Base-by-base conservation (phyloP, 2,797 vertebrate genomes). In the Epinephelus awoara region DNA sequence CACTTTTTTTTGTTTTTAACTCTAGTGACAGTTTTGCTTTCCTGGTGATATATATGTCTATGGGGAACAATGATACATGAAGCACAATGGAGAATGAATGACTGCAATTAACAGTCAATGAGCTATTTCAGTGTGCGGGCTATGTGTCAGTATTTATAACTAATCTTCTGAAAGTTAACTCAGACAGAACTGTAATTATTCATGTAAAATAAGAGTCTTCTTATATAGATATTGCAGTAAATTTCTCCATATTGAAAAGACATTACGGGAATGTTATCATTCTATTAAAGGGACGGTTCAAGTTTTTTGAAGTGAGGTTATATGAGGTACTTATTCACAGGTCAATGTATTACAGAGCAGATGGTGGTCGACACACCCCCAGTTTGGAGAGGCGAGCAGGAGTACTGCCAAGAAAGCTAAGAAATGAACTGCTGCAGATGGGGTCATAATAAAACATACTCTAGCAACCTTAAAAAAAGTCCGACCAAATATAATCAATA, bases 11-110 rank as follows among this genome's bases (percentile, higher is more conserved):
- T 64, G 46, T 54, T 13, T 29, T 74, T 5, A 49, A 38, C 70
- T 65, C 1, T 21, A 4, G 40, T 19, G 79, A 79, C 47, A 27
- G 51, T 14, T 66, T 44, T n/a, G 51, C 46, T 71, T 50, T 68
- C 57, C 75, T 40, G 11, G 15, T 34, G 66, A 83, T 72, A 65
- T 69, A 40, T 69, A 54, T 78, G 74, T 85, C 75, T 80, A 44
- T 0, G 0, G 74, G 49, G 72, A 72, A 55, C 44, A 54, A 59
- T 67, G 65, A 82, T 21, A 23, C 27, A 69, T 27, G 17, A 50
- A 40, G 55, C 14, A 27, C 47, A 61, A 19, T 71, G 15, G 59
- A 77, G 29, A 68, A 84, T 15, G 23, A 79, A 77, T 77, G 57
- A 64, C 42, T 62, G 69, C 44, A 74, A 81, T 84, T 72, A 82